These are phyloP conservation scores for Echiichthys vipera DNA, from an alignment of 2,797 vertebrate species.

Conservation along the genomic window DNA sequence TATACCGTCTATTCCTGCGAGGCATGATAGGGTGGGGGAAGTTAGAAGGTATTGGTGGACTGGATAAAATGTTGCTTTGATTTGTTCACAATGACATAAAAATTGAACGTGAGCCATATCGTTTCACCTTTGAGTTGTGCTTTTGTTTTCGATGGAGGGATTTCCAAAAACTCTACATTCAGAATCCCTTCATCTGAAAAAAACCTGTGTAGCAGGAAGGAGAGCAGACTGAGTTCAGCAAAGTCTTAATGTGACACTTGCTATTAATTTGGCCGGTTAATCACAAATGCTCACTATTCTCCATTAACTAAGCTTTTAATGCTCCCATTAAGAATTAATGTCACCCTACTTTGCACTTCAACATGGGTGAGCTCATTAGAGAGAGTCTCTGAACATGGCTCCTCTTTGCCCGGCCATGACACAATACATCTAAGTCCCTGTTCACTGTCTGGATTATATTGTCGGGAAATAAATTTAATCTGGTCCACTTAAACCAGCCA, in stretches of 20 bases:
- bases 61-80: not conserved
- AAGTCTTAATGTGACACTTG: conserved; percentile 68
- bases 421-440: conserved; percentile 39
- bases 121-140: not conserved
- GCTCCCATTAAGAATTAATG: conserved; percentile 74
- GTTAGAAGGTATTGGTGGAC: not conserved
- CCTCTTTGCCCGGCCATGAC: conserved; percentile 33
- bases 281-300: conserved; percentile 73
- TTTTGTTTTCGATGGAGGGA: not conserved
- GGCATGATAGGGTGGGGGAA: no score
- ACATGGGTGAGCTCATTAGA: conserved; percentile 71
- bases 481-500: conserved; percentile 28
- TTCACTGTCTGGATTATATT: conserved; percentile 38
- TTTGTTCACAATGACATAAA: not conserved
- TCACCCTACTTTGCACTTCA: conserved; percentile 69
- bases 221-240: conserved; percentile 30
- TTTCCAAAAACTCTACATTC: not conserved
- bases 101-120: not conserved
- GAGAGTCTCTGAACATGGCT: conserved; percentile 51
- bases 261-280: conserved; percentile 77
- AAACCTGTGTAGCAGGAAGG: conserved; percentile 2
- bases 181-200: not conserved
- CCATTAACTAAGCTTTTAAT: conserved; percentile 79
- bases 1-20: no score
- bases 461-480: conserved; percentile 46